Evolutionary conservation across 2,888 invertebrate genomes (phyloP).

Genomic region (Operophtera brumata): DNA sequence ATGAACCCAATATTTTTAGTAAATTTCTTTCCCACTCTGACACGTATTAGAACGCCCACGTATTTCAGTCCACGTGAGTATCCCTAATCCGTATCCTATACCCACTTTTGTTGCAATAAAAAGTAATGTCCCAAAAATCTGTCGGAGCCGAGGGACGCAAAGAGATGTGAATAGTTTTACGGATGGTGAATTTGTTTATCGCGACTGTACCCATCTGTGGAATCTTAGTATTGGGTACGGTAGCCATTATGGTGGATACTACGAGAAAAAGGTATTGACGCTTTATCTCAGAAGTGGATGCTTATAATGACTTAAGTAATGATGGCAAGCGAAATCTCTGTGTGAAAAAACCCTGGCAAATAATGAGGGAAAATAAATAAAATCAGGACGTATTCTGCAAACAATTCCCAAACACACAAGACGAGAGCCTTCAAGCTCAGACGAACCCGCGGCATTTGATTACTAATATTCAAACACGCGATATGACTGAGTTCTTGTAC

Average conservation of each 20-base stretch:
- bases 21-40: neutral
- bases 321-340: too few relatives aligned
- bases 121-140: slow-evolving; percentile 25
- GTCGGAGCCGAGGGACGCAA: slow-evolving; percentile 21
- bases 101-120: slow-evolving; percentile 26
- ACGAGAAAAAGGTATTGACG: neutral
- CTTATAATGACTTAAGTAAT: too few relatives aligned
- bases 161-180: slow-evolving; percentile 40
- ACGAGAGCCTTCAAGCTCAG: slow-evolving; percentile 14
- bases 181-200: slow-evolving; percentile 50
- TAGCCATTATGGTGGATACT: neutral
- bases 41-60: slow-evolving; percentile 6
- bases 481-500: slow-evolving; percentile 26
- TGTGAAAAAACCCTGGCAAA: too few relatives aligned
- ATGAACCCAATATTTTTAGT: neutral
- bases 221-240: slow-evolving; percentile 15
- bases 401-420: neutral
- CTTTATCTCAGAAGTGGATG: neutral
- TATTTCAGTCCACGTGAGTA: slow-evolving; percentile 3
- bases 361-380: neutral
- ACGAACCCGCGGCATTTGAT: slow-evolving; percentile 24
- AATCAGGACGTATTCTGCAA: neutral
- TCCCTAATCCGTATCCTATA: slow-evolving; percentile 8
- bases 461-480: slow-evolving; percentile 23
- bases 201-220: slow-evolving; percentile 19